Evolutionary conservation across 1,140 invertebrate species (phyloP), one percentile per base, ranked within the genome.

Genomic region (Panulirus ornatus): DNA sequence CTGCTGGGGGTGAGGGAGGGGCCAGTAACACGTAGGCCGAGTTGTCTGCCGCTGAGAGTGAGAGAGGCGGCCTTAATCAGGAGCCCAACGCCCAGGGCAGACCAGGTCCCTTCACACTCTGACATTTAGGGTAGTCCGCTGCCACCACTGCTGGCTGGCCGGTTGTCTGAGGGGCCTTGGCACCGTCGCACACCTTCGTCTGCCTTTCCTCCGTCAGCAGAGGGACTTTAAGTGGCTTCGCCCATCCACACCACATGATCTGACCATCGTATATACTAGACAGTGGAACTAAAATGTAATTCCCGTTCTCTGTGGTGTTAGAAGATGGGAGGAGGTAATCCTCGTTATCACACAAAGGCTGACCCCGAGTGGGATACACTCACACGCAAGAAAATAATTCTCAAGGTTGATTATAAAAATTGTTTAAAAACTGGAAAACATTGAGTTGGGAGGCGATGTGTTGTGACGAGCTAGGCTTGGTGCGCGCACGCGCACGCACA

Each of bases 101-200:
- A 66, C n/a, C 58, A 66, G 58, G 58, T 66, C 58, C n/a, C 58
- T 27, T 66, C 58, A 66, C 58, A 66, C 58, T 27, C 58, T 66
- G 58, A 66, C 58, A 66, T 66, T 66, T 66, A 66, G 58, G n/a
- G 58, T 66, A 66, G 58, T 66, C n/a, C n/a, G n/a, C n/a, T 11
- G 8, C n/a, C 58, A 27, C 58, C 58, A 27, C 58, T 3, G 8
- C n/a, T 27, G n/a, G 0, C 1, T 22, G 54, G 54, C 54, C 0
- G 54, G 54, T 58, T 58, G 54, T 58, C 22, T n/a, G n/a, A n/a
- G 54, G 19, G 22, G 19, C 54, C 58, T 30, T 30, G 3, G 30
- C 58, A 27, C 27, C n/a, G n/a, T 27, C 58, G 9, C 58, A 27
- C 58, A 14, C 44, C 44, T 11, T 11, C 44, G 5, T 47, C 19